Percentiles rank a stretch among this genome's conserved stretches.
Evolutionary conservation across 2,797 vertebrate genomes (phyloP).

Genomic region (Tolypeutes matacus): DNA sequence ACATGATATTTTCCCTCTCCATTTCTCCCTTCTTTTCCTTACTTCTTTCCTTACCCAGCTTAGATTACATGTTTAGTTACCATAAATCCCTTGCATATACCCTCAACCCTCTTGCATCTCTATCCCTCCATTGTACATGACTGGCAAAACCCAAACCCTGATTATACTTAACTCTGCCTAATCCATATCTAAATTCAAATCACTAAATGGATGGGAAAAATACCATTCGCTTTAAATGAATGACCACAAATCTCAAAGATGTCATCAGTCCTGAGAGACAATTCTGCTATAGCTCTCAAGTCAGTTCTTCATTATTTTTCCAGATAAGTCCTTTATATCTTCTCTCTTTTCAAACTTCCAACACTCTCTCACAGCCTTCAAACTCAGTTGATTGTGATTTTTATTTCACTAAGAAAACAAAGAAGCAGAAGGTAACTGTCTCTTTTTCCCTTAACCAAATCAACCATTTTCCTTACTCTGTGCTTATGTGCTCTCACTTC

Average conservation of each 20-base stretch:
- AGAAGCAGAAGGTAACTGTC: too few species aligned
- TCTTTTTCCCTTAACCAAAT: neutral
- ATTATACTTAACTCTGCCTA: too few species aligned
- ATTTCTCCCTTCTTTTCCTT: neutral
- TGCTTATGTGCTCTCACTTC: too few species aligned
- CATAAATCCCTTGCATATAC: neutral
- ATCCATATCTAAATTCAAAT: neutral
- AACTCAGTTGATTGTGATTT: neutral
- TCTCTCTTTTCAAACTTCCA: neutral
- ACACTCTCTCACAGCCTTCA: neutral
- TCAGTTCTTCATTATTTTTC: neutral
- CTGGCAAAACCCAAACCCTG: constrained; percentile 17
- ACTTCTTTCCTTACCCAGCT: too few species aligned
- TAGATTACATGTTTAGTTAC: too few species aligned
- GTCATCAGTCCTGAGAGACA: neutral
- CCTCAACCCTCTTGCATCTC: neutral
- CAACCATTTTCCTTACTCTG: neutral
- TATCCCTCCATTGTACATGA: neutral
- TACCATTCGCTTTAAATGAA: neutral
- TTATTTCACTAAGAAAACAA: too few species aligned
- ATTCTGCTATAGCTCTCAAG: neutral
- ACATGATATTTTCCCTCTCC: neutral
- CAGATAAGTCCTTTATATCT: neutral
- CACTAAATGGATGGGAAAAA: neutral
- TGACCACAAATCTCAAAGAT: constrained; percentile 3